A percentile compares a stretch with the other conserved stretches of the same genome.
Evolutionary conservation across 1,140 invertebrate genomes (phyloP).

Genomic region (Sarcophaga peregrina): DNA sequence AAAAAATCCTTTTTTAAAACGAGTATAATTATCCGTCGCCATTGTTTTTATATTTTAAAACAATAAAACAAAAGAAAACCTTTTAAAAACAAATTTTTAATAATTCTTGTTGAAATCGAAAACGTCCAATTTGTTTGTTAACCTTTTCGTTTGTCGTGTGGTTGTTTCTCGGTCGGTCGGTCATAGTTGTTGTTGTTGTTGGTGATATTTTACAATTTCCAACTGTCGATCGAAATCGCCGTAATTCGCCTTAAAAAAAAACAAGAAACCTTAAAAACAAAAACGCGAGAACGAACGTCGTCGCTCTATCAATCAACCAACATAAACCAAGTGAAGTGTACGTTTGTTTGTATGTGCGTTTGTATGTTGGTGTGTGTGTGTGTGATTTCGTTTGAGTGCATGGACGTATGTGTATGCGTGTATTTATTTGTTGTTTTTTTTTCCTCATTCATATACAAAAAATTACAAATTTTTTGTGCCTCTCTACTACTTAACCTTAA

Average conservation of each 20-base stretch:
- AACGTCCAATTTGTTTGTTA: slow-evolving; percentile 7
- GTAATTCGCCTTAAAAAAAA: not conserved
- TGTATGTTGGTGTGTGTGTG: no score
- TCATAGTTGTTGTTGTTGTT: not conserved
- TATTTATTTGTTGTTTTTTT: no score
- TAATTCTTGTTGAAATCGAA: not conserved
- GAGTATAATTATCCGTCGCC: no score
- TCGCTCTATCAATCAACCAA: not conserved
- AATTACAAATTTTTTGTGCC: no score
- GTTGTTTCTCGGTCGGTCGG: not conserved
- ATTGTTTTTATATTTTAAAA: not conserved
- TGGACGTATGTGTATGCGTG: no score
- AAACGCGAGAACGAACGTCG: not conserved
- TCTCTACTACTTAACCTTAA: no score
- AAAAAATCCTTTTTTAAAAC: no score
- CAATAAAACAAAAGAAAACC: not conserved
- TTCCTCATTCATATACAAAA: no score
- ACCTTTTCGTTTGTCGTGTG: not conserved
- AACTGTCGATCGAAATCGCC: not conserved
- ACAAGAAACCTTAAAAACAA: not conserved
- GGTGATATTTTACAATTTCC: not conserved
- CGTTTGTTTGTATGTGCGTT: no score
- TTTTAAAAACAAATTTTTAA: not conserved
- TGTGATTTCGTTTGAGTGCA: no score
- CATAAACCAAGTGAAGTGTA: not conserved